Base-by-base conservation (phyloP, 2,888 invertebrate species). In the Nymphalis polychloros region DNA sequence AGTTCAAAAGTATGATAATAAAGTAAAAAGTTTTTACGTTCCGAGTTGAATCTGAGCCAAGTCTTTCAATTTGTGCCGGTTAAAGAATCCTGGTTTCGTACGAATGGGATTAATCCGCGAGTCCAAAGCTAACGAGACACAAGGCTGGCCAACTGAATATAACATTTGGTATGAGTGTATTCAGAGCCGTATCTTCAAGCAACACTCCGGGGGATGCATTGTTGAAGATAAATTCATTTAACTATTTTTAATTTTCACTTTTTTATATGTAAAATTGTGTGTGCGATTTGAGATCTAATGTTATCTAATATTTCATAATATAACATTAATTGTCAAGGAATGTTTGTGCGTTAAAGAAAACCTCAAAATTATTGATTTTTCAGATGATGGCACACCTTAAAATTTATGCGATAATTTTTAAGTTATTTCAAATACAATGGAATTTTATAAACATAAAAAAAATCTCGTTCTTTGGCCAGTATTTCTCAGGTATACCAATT, bases 1-100 rank as follows among this genome's bases (percentile, higher is more conserved):
- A 48, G 52, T 52, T 53, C 48, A 61, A 57, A 57, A 57, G 57
- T 41, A 57, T 57, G 57, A 57, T 57, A 57, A 61, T 66, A 63
- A 49, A 55, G 63, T 63, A 64, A 49, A 68, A 70, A 70, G 52
- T 68, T 65, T 64, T 64, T 67, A 46, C 64, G 64, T 70, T 68
- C 64, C 68, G n/a, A 53, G 52, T 70, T 70, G 68, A 70, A 63
- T 59, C 53, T 65, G 57, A 70, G 70, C 70, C 70, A 70, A 71
- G 62, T 71, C 59, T 71, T 71, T 64, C 70, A 71, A 68, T 70
- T 68, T 68, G 68, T 65, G 27, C 63, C 50, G 59, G 50, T 57
- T 63, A 67, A 67, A 70, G 68, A 68, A 48, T 66, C 47, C 52
- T 59, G 59, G 59, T 60, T 65, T 52, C 52, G 65, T 65, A 47